Evolutionary conservation across 2,888 invertebrate genomes (phyloP), one percentile per base, ranked within the genome.

Genomic region (Metopia argyrocephala): DNA sequence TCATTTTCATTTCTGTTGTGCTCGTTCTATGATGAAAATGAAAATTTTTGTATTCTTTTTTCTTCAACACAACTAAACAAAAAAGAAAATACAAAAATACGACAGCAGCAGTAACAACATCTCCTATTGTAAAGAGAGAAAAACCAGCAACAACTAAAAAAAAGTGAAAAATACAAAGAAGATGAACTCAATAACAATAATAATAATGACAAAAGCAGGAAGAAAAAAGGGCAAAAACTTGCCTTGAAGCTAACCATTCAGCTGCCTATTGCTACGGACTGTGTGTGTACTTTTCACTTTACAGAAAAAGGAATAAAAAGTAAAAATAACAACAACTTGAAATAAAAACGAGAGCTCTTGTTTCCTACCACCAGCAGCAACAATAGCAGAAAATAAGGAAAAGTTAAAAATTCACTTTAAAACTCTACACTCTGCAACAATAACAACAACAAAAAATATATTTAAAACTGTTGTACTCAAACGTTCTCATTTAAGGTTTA

Each of bases 301-400:
- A 38, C 12, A 38, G 48, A 64, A 76, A 38, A 9, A 76, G 48
- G 45, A 61, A 59, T 21, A 21, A 31, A 75, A 45, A 46, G 21
- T 48, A 48, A 23, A 46, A 76, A 48, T 46, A 64, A 48, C 4
- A 31, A 54, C 27, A 61, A 71, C 45, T 66, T 71, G 18, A 68
- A 78, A 76, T 69, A 76, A 76, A 76, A 78, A 73, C 78, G 78
- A 78, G 78, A 78, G 78, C 78, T 38, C 71, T 73, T 70, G n/a
- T 73, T 50, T 20, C 56, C 56, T 38, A 31, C 27, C 31, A 31
- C 21, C 70, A 61, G 1, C 38, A 62, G 20, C 12, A 28, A 31
- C 65, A 65, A 50, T 57, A 78, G 62, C 68, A 69, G 59, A 69
- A 69, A 62, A 28, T 56, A 46, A 28, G 52, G 52, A 66, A 38